Evolutionary conservation across 2,888 invertebrate species (phyloP), one percentile per base, ranked within the genome.

Genomic region (Resseliella maxima): DNA sequence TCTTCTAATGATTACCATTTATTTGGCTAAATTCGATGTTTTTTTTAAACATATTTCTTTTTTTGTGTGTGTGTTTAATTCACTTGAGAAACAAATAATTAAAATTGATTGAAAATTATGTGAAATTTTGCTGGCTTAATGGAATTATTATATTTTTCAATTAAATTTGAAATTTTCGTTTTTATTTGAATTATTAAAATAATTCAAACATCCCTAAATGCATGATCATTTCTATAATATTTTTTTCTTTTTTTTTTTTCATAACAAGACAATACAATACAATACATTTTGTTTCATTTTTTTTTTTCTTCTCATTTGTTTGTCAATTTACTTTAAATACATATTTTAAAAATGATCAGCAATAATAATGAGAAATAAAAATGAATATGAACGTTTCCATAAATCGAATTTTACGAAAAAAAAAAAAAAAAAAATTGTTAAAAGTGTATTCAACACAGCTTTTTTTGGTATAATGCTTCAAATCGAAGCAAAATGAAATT

Each of bases 11-110:
- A 72, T 72, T 72, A 83, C 36, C 38, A 38, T 38, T 83, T 83
- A 83, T 21, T 38, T 83, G 83, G 83, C 83, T 83, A 83, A 83
- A 83, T 83, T 83, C 83, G 83, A 83, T 83, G 83, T 38, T 83
- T 24, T 83, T 83, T 38, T n/a, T 38, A 8, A n/a, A 1, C 27
- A 3, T 21, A 10, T 83, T 83, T 83, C n/a, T 83, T 83, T 83
- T 83, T n/a, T 2, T 15, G 38, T 31, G 6, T 72, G 3, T 35
- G 31, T 0, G 24, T n/a, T 83, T 83, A 83, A 38, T 83, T 27
- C 72, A 72, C 1, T 27, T 72, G 72, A 72, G 72, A 35, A 72
- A 35, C 31, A 72, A 72, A 72, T 27, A 31, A 72, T 31, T 2
- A 72, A 59, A 35, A 72, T n/a, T 31, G 31, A 72, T 31, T 31